Percentiles rank a stretch among this genome's conserved stretches.
phyloP scores from a whole-genome alignment of 2,797 vertebrate genomes.

The Hydrocynus forskahlii region DNA sequence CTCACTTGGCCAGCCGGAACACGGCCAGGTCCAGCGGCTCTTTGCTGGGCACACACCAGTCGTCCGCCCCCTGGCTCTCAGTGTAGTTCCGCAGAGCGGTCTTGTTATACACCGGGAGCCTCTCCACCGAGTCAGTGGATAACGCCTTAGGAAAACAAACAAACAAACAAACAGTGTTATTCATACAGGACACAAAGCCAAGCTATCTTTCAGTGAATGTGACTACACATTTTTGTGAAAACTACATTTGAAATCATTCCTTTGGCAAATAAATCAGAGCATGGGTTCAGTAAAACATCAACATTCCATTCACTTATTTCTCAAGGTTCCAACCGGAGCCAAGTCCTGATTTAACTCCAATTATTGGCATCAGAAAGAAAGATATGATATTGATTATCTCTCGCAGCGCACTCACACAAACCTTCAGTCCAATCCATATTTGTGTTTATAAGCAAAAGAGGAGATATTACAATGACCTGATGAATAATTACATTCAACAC shows the following conservation, averaged over 20 bases:
- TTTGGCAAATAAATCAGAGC: neutral
- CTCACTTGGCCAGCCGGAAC: slow-evolving; percentile 79
- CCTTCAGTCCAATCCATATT: no score
- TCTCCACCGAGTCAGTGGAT: slow-evolving; percentile 93
- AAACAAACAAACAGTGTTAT: slow-evolving; percentile 14
- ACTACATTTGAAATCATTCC: neutral
- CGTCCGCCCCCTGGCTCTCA: slow-evolving; percentile 88
- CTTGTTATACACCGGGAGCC: slow-evolving; percentile 95
- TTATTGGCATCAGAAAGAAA: no score
- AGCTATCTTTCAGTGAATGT: neutral
- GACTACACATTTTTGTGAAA: neutral
- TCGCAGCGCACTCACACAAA: no score
- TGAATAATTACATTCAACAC: no score
- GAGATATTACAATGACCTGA: no score
- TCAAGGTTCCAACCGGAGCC: neutral
- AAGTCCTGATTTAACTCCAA: neutral
- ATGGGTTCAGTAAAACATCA: neutral
- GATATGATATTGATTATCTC: no score
- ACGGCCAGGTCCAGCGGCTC: slow-evolving; percentile 90
- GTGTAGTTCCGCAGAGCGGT: slow-evolving; percentile 93
- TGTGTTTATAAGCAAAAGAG: no score
- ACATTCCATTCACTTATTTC: neutral
- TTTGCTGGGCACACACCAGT: slow-evolving; percentile 93
- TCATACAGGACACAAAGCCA: neutral
- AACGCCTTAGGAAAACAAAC: slow-evolving; percentile 79